Evolutionary conservation across 2,888 invertebrate genomes (phyloP), one percentile per base, ranked within the genome.

Genomic region (Belgica antarctica): DNA sequence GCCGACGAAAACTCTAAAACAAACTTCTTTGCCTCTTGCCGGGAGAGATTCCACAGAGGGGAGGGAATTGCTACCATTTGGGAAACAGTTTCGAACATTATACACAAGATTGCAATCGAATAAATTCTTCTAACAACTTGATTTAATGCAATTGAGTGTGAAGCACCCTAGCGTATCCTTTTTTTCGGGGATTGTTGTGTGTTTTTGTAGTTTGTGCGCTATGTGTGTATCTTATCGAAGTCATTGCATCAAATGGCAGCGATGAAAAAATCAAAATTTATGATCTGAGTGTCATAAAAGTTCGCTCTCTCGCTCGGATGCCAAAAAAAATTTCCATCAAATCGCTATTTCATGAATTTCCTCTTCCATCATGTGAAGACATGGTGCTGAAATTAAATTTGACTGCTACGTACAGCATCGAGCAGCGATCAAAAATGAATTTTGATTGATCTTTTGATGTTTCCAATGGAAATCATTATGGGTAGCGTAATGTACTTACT

Each of bases 111-210:
- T 66, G 66, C 66, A 66, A 66, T 66, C 66, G 66, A 66, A 47
- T 52, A 66, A 66, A 66, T 52, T 66, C 25, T 25, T 66, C 41
- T 52, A 66, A 52, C 66, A 66, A 66, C 66, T 66, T 66, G 66
- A 66, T 66, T 66, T 66, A 66, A 66, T 66, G 66, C 66, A 66
- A 66, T 66, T 66, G 66, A 66, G 66, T 66, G 66, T 66, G 66
- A 66, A 66, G 66, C 47, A 66, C 66, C 66, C 57, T 57, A 57
- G 57, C 57, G 17, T 22, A 22, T 57, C 24, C 24, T 57, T 57
- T 57, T 57, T 57, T 57, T 17, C 24, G 22, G 24, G 19, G 22
- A 22, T 22, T 57, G 57, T 24, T 57, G 57, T 57, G 7, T 57
- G 57, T 57, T 22, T 22, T 17, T 17, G n/a, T 22, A 57, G 57